Base-by-base conservation (phyloP, 2,888 invertebrate genomes). In the Troglohyphantes excavatus region DNA sequence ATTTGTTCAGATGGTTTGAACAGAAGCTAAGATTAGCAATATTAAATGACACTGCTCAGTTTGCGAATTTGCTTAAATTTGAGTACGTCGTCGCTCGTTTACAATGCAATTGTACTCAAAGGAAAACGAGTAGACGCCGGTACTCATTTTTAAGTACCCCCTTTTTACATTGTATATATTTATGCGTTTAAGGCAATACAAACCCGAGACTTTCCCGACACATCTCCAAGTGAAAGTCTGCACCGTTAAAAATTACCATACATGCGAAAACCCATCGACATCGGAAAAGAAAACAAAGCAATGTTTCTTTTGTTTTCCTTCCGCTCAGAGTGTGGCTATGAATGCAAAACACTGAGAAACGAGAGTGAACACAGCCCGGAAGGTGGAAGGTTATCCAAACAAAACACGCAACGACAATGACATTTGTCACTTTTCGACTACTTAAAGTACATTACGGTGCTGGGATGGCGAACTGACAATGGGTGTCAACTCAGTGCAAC, bases 401-500 rank as follows among this genome's bases (percentile, higher is more conserved):
- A 65, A 21, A 21, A 19, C 75, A 61, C 19, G 9, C 19, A 65
- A 59, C 27, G 75, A 75, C 75, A 75, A 75, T 75, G 75, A 61
- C 75, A 75, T 61, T 75, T 75, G 29, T 61, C 53, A n/a, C 53
- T 75, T 9, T 61, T 19, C 13, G 21, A 29, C 27, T 46, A 11
- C 27, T 59, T 75, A 33, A 6, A 19, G 3, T 11, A 9, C 59
- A 23, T 26, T 9, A 27, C 29, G 59, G n/a, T n/a, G n/a, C n/a
- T n/a, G n/a, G n/a, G n/a, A n/a, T n/a, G n/a, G n/a, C n/a, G n/a
- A 59, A 33, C 7, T 59, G 26, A 75, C 75, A 75, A 75, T 75
- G 75, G 59, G 59, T 11, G 53, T 75, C 11, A 21, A 75, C 29
- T 61, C 29, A 59, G 59, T 29, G 29, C 61, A 19, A 21, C 21